Evolutionary conservation across 2,888 invertebrate genomes (phyloP).

Genomic region (Drosophila fungiperda): DNA sequence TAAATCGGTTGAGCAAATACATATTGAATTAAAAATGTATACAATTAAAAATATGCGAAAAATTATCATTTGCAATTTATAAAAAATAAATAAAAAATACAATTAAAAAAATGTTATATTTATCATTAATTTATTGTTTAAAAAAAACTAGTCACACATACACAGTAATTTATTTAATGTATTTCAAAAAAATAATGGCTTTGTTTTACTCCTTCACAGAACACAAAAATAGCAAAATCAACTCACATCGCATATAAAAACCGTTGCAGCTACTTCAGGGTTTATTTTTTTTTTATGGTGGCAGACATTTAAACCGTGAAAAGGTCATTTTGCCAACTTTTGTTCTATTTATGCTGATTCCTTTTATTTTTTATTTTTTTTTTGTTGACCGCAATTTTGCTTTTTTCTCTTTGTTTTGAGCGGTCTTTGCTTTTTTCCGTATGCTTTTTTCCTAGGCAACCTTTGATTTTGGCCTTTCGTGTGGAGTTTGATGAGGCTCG

Average conservation of each 20-base stretch:
- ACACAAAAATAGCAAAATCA: slow-evolving; percentile 9
- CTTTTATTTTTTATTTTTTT: slow-evolving; percentile 17
- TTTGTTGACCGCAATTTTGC: slow-evolving; percentile 25
- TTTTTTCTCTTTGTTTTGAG: slow-evolving; percentile 36
- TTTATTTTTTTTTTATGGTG: slow-evolving; percentile 26
- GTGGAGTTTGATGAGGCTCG: slow-evolving; percentile 49
- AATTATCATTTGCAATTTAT: fast-evolving
- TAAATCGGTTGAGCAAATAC: not conserved
- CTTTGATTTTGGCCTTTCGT: slow-evolving; percentile 72
- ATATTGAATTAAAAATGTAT: not conserved
- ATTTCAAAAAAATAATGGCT: slow-evolving; percentile 1
- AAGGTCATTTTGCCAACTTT: slow-evolving; percentile 80
- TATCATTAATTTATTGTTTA: not conserved
- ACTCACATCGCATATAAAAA: slow-evolving; percentile 31
- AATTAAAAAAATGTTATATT: not conserved
- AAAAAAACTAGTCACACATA: not conserved
- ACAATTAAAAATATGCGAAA: not conserved
- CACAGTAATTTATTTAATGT: not conserved
- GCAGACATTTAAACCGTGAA: slow-evolving; percentile 79
- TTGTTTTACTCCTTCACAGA: not conserved
- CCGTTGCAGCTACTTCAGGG: slow-evolving; percentile 25
- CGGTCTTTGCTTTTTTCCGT: slow-evolving; percentile 33
- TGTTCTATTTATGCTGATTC: slow-evolving; percentile 68
- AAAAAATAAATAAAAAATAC: not conserved
- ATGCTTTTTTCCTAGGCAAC: slow-evolving; percentile 44